These are phyloP conservation scores for Desoria tigrina DNA, from an alignment of 2,888 invertebrate genomes.

Conservation along the genomic window DNA sequence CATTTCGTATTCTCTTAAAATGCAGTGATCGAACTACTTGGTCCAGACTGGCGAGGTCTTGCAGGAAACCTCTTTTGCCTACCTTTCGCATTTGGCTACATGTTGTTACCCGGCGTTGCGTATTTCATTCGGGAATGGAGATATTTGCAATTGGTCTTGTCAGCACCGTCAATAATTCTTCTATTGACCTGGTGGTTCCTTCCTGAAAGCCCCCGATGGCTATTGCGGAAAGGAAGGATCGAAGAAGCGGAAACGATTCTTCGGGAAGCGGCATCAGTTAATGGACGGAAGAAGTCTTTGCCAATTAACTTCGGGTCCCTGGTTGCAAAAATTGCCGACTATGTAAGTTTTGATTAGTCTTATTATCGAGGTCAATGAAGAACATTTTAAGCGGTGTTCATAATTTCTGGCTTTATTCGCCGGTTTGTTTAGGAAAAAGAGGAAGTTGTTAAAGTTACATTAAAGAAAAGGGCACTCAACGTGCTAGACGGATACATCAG, in stretches of 20 bases:
- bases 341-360: conserved; percentile 23
- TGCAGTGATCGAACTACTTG: conserved; percentile 44
- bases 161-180: conserved; percentile 37
- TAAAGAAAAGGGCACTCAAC: conserved; percentile 29
- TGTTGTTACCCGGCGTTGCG: conserved; percentile 42
- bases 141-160: conserved; percentile 37
- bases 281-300: conserved; percentile 25
- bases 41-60: conserved; percentile 42
- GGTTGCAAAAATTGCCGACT: conserved; percentile 35
- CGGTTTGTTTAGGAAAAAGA: conserved; percentile 40
- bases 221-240: conserved; percentile 37
- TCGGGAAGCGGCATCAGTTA: conserved; percentile 31
- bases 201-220: conserved; percentile 40
- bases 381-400: neutral
- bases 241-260: conserved; percentile 41
- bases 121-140: conserved; percentile 44
- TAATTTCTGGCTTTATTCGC: neutral
- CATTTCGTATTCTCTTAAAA: conserved; percentile 7
- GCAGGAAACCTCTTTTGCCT: conserved; percentile 49
- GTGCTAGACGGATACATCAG: conserved; percentile 38
- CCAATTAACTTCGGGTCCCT: conserved; percentile 39
- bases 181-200: conserved; percentile 40
- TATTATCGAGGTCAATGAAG: neutral
- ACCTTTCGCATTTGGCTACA: conserved; percentile 47
- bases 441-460: conserved; percentile 31